Percentiles rank a stretch among this genome's conserved stretches.
These are phyloP conservation scores for Astyanax mexicanus DNA, from an alignment of 2,797 vertebrate species.

Conservation along the genomic window DNA sequence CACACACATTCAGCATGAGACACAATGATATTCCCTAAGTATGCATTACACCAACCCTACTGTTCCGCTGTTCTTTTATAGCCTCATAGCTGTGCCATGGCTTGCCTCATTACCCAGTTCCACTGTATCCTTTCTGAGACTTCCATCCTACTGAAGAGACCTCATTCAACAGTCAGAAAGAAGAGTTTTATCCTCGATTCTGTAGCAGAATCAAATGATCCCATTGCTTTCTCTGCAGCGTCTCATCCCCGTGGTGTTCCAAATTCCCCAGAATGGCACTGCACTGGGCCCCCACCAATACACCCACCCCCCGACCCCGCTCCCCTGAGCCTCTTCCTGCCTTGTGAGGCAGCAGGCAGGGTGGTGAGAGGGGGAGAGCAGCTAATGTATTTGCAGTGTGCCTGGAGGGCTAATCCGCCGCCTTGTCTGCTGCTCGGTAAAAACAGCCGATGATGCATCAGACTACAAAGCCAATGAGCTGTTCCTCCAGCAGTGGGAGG, in stretches of 20 bases:
- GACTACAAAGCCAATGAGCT: slow-evolving; percentile 56
- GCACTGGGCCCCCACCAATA: slow-evolving; percentile 27
- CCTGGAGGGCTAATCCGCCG: slow-evolving; percentile 50
- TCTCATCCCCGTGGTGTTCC: slow-evolving; percentile 33
- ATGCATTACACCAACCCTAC: neutral
- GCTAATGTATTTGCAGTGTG: slow-evolving; percentile 44
- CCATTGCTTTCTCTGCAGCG: slow-evolving; percentile 2
- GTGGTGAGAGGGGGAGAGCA: neutral
- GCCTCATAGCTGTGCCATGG: neutral
- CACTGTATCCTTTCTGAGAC: slow-evolving; percentile 23
- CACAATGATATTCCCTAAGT: neutral
- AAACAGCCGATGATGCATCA: slow-evolving; percentile 55
- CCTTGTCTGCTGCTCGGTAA: slow-evolving; percentile 49
- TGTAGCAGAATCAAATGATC: slow-evolving; percentile 45
- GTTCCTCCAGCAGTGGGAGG: slow-evolving; percentile 41
- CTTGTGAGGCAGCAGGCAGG: slow-evolving; percentile 15
- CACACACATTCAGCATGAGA: neutral
- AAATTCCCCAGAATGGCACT: slow-evolving; percentile 17
- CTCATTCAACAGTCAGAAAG: slow-evolving; percentile 32
- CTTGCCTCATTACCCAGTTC: slow-evolving; percentile 34
- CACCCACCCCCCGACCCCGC: neutral
- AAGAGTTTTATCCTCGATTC: slow-evolving; percentile 23
- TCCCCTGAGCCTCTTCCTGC: slow-evolving; percentile 4
- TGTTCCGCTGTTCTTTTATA: slow-evolving; percentile 16
- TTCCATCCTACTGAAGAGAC: slow-evolving; percentile 12